These are phyloP conservation scores for Leptinotarsa texana DNA, from an alignment of 1,140 invertebrate genomes.

Conservation along the genomic window DNA sequence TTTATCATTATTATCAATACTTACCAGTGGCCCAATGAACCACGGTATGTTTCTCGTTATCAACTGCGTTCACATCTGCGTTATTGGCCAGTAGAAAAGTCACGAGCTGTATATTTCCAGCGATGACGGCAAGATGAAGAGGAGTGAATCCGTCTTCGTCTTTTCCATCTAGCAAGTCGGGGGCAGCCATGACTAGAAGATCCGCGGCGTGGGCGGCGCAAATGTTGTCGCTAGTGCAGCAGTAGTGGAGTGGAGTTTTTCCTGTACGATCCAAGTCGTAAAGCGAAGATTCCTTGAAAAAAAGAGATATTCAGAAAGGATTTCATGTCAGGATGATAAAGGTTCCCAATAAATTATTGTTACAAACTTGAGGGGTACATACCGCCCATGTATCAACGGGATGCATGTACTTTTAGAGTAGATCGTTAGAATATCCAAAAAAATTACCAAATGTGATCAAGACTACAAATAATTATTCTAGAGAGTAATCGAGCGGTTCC, in stretches of 20 bases:
- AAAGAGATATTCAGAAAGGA: background rate
- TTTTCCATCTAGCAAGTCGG: slow-evolving; percentile 75
- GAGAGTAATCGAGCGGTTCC: no score
- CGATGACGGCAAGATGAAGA: slow-evolving; percentile 90
- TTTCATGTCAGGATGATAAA: no score
- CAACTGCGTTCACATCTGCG: slow-evolving; percentile 85
- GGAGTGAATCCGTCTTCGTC: slow-evolving; percentile 95
- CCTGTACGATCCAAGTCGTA: slow-evolving; percentile 77
- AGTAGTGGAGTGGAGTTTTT: slow-evolving; percentile 91
- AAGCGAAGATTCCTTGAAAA: slow-evolving; percentile 63
- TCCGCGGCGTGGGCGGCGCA: slow-evolving; percentile 64
- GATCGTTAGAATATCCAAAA: no score
- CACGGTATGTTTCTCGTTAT: slow-evolving; percentile 93
- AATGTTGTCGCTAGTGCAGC: slow-evolving; percentile 64
- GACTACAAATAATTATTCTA: no score
- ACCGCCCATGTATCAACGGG: no score
- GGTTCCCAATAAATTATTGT: no score
- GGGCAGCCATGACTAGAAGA: slow-evolving; percentile 73
- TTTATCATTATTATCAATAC: slow-evolving; percentile 21
- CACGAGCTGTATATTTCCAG: slow-evolving; percentile 82
- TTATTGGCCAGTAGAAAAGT: slow-evolving; percentile 78
- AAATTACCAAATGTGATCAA: no score
- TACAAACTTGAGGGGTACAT: no score
- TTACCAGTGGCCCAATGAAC: slow-evolving; percentile 97
- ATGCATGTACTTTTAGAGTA: no score